Evolutionary conservation across 2,888 invertebrate genomes (phyloP), one percentile per base, ranked within the genome.

Genomic region (Apodemia zela): DNA sequence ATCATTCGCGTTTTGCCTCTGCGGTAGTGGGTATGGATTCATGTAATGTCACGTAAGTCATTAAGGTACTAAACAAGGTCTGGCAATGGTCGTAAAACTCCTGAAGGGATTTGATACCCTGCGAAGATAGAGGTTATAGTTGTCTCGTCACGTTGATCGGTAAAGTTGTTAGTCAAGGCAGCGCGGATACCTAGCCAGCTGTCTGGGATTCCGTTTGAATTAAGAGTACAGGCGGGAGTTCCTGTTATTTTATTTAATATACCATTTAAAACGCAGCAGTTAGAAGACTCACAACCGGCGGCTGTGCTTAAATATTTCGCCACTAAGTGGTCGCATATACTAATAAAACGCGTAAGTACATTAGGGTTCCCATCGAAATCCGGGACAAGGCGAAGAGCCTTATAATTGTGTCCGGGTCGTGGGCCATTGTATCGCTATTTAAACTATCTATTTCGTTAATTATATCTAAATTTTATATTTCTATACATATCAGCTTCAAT

Each of bases 1-100:
- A 69, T 63, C 11, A 15, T 7, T 35, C 35, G 35, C 35, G 35
- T 35, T 35, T 35, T 10, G 35, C 35, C 35, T 35, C 35, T 2
- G 10, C 35, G 7, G 35, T 35, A 10, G 35, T 35, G 1, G 35
- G 35, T 35, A 35, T 35, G 35, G 35, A 6, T 35, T 35, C 35
- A 10, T 35, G 35, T 35, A 35, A 10, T 10, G 35, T 35, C 5
- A 35, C 35, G 35, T 35, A 35, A 10, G 35, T 35, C 35, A 35
- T 8, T 35, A 35, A 35, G 7, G 35, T 35, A 35, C 35, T 35
- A 10, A 35, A 35, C 2, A 35, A 35, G 10, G 35, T 35, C 10
- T 35, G 35, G 35, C 35, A 35, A 35, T 35, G 35, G 10, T 35
- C 35, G 35, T 35, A 35, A 35, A 10, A 35, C 10, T 35, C 35